Conservation (phyloP, 37 sponge, comb jelly and placozoan genomes). For the Diacarnus erythraeanus region DNA sequence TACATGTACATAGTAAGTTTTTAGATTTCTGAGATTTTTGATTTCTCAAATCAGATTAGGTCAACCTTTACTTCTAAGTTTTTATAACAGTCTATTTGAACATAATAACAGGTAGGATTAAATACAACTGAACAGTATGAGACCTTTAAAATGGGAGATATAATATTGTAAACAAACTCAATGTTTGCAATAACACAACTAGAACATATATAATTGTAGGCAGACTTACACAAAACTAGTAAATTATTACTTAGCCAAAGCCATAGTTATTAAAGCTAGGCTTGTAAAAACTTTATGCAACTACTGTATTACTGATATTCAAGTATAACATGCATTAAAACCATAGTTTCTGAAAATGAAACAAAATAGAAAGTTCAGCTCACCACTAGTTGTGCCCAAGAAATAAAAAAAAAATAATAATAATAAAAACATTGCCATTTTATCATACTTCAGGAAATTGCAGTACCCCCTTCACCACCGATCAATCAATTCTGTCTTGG, state of each 20-base stretch:
- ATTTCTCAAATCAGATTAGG: no score
- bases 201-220: no score
- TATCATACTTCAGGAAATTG: no score
- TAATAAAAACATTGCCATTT: no score
- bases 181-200: neutral
- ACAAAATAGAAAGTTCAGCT: neutral
- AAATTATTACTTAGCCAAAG: neutral
- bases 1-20: no score
- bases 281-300: no score
- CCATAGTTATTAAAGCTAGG: neutral
- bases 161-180: neutral
- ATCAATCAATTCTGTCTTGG: no score
- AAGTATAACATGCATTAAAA: neutral
- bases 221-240: neutral
- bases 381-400: no score
- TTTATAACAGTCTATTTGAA: neutral
- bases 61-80: no score
- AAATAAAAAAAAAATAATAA: no score
- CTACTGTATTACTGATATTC: neutral
- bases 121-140: neutral
- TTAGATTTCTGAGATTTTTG: no score
- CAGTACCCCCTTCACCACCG: no score
- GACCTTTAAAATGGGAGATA: neutral
- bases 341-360: neutral
- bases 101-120: neutral